A percentile compares a stretch with the other conserved stretches of the same genome.
phyloP scores from a whole-genome alignment of 2,888 invertebrate genomes.

The Himalopsyche japonica region DNA sequence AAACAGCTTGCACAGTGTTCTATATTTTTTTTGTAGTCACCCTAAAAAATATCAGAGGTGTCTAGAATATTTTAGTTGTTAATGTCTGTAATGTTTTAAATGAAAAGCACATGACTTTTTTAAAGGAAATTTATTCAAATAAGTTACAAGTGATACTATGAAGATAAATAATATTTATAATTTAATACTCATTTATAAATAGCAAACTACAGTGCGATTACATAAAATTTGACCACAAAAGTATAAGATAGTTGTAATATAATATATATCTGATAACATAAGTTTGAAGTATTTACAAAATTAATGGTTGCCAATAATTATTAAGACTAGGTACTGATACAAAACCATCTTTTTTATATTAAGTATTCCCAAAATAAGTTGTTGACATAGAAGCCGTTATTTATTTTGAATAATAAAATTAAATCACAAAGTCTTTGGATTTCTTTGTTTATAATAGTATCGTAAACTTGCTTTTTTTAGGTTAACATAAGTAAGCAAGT shows the following conservation, averaged over 20 bases:
- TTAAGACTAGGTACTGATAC: background rate
- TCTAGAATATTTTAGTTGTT: too few relatives aligned
- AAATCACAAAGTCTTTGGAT: background rate
- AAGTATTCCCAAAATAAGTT: background rate
- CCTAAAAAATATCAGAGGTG: too few relatives aligned
- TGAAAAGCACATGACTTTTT: background rate
- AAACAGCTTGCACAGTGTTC: too few relatives aligned
- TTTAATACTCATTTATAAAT: conserved; percentile 16
- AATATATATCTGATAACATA: background rate
- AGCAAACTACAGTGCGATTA: conserved; percentile 28
- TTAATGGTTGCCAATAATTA: background rate
- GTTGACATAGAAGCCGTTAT: background rate
- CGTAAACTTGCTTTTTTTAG: too few relatives aligned
- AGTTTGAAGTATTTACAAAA: background rate
- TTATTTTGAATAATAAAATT: background rate
- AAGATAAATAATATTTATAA: conserved; percentile 26
- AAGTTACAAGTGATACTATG: conserved; percentile 31
- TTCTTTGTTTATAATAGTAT: background rate
- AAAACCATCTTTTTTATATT: background rate
- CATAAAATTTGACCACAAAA: conserved; percentile 14
- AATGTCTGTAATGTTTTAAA: too few relatives aligned
- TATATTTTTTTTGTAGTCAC: too few relatives aligned
- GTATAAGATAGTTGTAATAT: background rate
- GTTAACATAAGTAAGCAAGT: too few relatives aligned
- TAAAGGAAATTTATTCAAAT: conserved; percentile 23